These are phyloP conservation scores for Aphaenogaster floridana DNA, from an alignment of 1,140 invertebrate genomes.

Conservation along the genomic window DNA sequence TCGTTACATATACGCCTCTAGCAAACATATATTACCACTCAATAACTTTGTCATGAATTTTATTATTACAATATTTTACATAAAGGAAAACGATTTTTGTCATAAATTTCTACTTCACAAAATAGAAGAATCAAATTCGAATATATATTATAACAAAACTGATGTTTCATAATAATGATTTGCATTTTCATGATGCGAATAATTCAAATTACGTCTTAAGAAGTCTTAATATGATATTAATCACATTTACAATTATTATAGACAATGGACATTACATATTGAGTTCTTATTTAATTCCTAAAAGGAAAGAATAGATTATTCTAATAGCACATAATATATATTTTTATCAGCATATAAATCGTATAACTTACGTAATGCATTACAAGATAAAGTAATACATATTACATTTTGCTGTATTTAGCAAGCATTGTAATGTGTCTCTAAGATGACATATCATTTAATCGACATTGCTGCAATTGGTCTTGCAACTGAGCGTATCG, in stretches of 20 bases:
- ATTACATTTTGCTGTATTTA: slow-evolving; percentile 16
- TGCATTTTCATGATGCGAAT: neutral
- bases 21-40: neutral
- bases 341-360: slow-evolving; percentile 5
- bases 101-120: neutral
- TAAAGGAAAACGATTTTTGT: neutral
- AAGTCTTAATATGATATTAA: slow-evolving; percentile 12
- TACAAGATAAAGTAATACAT: neutral
- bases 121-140: neutral
- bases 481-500: slow-evolving; percentile 91
- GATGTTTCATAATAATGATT: neutral
- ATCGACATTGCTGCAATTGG: slow-evolving; percentile 86
- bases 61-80: slow-evolving; percentile 44
- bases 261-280: neutral
- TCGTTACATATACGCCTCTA: neutral
- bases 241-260: slow-evolving; percentile 4
- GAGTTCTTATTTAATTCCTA: neutral
- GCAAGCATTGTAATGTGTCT: neutral
- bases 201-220: neutral
- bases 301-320: slow-evolving; percentile 18
- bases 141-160: neutral
- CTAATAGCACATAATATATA: slow-evolving; percentile 12
- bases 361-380: slow-evolving; percentile 2
- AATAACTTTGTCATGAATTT: slow-evolving; percentile 10
- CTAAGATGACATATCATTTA: slow-evolving; percentile 42